Evolutionary conservation across 1,140 invertebrate genomes (phyloP), one percentile per base, ranked within the genome.

Genomic region (Ceratina japonica): DNA sequence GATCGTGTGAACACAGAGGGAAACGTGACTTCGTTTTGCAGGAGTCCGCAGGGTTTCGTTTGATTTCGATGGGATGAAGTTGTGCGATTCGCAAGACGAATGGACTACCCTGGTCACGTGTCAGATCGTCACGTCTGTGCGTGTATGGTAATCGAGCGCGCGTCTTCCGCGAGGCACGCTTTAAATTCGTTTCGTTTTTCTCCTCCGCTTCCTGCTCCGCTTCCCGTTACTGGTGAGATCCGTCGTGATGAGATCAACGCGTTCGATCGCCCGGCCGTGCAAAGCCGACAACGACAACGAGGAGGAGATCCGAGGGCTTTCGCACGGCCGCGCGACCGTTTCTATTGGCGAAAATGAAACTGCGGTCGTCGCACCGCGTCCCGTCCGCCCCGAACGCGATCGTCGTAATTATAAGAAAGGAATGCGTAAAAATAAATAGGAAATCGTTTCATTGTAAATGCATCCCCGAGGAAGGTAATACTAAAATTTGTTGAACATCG

Each of bases 31-130:
- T 7, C 49, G 16, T 44, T 44, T 69, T 27, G 16, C 66, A 56
- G 24, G 51, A 31, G 66, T 51, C 22, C 18, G 31, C 22, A 27
- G 64, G 37, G 37, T 44, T 44, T 44, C 10, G n/a, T 16, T 68
- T 68, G 58, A 61, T 49, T 66, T 15, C 31, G 66, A 24, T 31
- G 51, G 31, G 15, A 24, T 16, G 62, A 71, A 77, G 24, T 54
- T 77, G 56, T 71, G 75, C 58, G 20, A 15, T 54, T n/a, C 69
- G 31, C 13, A 15, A 52, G 56, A 49, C 4, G 22, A 27, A 31
- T 59, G 44, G 22, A 22, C 5, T 10, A 68, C 51, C 68, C 69
- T 52, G 69, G 69, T 71, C 59, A 72, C 69, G 75, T 78, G 59
- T 49, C 31, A 13, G 59, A 2, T 54, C 49, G 18, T 71, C 37